These are phyloP conservation scores for Macropis europaea DNA, from an alignment of 2,888 invertebrate species.

Conservation along the genomic window DNA sequence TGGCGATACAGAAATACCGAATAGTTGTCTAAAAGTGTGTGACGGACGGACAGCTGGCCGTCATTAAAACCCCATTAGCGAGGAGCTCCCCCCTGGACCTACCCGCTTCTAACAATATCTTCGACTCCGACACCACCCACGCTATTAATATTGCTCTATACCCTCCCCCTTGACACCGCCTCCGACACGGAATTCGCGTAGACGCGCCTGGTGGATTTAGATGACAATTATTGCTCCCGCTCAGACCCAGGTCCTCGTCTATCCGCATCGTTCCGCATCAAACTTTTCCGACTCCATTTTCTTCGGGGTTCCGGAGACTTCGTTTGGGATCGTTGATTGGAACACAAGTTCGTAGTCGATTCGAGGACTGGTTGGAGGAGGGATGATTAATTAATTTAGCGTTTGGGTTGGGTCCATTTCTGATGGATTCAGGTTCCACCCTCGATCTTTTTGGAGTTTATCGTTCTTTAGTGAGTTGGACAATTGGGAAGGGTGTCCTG, in stretches of 20 bases:
- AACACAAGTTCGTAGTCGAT: too few species aligned
- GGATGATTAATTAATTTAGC: too few species aligned
- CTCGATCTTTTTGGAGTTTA: too few species aligned
- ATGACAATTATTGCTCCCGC: slow-evolving; percentile 46
- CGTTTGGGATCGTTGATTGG: too few species aligned
- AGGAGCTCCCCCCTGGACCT: slow-evolving; percentile 67
- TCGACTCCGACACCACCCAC: slow-evolving; percentile 75
- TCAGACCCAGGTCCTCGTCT: not conserved
- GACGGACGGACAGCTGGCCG: slow-evolving; percentile 79
- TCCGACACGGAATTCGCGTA: slow-evolving; percentile 15
- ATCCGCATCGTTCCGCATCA: not conserved
- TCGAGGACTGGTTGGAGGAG: too few species aligned
- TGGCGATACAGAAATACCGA: slow-evolving; percentile 74
- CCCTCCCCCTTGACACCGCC: slow-evolving; percentile 47
- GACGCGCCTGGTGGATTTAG: slow-evolving; percentile 32
- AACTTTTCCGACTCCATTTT: too few species aligned
- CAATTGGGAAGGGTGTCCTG: too few species aligned
- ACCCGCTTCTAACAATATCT: slow-evolving; percentile 78
- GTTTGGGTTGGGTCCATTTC: too few species aligned
- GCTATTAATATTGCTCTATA: slow-evolving; percentile 76
- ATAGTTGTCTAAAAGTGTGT: slow-evolving; percentile 76
- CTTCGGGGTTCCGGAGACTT: too few species aligned
- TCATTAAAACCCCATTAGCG: slow-evolving; percentile 78
- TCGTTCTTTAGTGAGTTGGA: too few species aligned
- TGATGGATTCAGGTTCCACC: too few species aligned